A percentile compares a stretch with the other conserved stretches of the same genome.
Conservation (phyloP, 1,140 invertebrate genomes). For the Magallana angulata region DNA sequence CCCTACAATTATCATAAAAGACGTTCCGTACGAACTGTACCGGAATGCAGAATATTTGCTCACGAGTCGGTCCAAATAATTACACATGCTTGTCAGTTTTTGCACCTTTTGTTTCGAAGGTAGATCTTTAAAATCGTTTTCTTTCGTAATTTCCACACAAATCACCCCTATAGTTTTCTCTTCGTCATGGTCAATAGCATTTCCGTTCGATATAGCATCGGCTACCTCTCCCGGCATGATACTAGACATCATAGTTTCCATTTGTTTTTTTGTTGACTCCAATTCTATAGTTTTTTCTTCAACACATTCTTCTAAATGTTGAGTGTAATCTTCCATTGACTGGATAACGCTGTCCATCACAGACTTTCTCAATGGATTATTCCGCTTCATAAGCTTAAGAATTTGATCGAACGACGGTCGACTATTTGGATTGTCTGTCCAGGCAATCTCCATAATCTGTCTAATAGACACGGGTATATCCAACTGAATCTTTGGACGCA, state of each 20-base stretch:
- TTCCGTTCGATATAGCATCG: constrained; percentile 2
- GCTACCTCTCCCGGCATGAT: constrained; percentile 39
- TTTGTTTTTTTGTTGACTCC: constrained; percentile 35
- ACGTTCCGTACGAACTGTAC: constrained; percentile 8
- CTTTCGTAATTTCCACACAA: neutral
- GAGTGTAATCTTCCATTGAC: constrained; percentile 70
- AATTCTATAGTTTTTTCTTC: constrained; percentile 45
- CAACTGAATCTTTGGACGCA: constrained; percentile 62
- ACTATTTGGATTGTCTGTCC: constrained; percentile 60
- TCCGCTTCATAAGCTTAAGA: constrained; percentile 57
- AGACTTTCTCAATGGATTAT: constrained; percentile 55
- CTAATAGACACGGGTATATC: constrained; percentile 63
- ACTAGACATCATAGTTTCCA: constrained; percentile 41
- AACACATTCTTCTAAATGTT: constrained; percentile 63
- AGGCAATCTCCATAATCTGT: constrained; percentile 70
- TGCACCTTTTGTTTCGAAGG: constrained; percentile 13
- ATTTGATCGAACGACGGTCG: constrained; percentile 69
- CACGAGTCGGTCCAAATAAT: constrained; percentile 26
- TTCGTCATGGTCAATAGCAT: constrained; percentile 1
- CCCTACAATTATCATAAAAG: constrained; percentile 40
- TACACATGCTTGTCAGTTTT: constrained; percentile 15
- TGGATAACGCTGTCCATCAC: constrained; percentile 73
- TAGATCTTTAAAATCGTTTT: neutral
- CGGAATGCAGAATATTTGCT: constrained; percentile 29
- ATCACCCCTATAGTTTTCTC: neutral